phyloP scores from a whole-genome alignment of 2,888 invertebrate species.

The Tuta absoluta region DNA sequence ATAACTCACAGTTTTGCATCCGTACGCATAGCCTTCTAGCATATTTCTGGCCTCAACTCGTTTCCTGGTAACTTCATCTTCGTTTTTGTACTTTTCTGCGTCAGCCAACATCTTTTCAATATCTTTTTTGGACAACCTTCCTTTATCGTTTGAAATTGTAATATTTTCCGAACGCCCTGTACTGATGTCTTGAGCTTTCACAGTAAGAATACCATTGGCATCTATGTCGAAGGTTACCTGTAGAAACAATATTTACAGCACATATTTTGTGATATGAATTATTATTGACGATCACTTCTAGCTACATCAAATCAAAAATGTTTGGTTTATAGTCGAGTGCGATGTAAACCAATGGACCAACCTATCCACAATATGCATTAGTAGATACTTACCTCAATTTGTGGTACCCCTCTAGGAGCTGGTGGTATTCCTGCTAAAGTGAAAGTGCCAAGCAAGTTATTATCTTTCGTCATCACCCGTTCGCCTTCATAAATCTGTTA shows the following conservation, averaged over 20 bases:
- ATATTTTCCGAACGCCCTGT: constrained; percentile 91
- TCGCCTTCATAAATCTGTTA: constrained; percentile 90
- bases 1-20: constrained; percentile 64
- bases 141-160: constrained; percentile 93
- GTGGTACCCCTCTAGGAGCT: constrained; percentile 90
- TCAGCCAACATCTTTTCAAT: constrained; percentile 92
- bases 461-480: constrained; percentile 94
- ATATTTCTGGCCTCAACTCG: constrained; percentile 87
- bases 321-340: no score
- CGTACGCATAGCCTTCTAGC: constrained; percentile 88
- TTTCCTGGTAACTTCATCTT: constrained; percentile 87
- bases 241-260: constrained; percentile 21
- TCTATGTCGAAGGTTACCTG: constrained; percentile 93
- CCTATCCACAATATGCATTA: no score
- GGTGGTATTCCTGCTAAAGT: constrained; percentile 92
- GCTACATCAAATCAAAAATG: no score
- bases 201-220: constrained; percentile 93
- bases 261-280: no score
- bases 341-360: no score
- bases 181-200: constrained; percentile 88
- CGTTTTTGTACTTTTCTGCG: constrained; percentile 88
- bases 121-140: constrained; percentile 91
- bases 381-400: constrained; percentile 81
- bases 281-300: no score
- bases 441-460: constrained; percentile 91